These are phyloP conservation scores for Peromyscus maniculatus DNA, from an alignment of 2,113 vertebrate genomes.

Conservation along the genomic window DNA sequence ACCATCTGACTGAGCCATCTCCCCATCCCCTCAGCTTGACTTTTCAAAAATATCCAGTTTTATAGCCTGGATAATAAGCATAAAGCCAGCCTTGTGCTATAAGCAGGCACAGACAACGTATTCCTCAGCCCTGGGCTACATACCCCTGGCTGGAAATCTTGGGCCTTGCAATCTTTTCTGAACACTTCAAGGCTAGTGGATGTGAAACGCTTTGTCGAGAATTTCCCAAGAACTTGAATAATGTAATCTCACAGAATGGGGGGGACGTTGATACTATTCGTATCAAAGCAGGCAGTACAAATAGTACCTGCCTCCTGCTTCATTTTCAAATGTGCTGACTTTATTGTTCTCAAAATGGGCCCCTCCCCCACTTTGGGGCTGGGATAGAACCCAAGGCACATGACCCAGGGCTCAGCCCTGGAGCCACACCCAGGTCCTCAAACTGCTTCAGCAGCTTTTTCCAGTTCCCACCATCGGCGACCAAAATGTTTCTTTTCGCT, in stretches of 20 bases:
- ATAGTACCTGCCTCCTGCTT: background rate
- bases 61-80: background rate
- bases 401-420: too few relatives aligned
- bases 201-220: conserved; percentile 59
- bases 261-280: conserved; percentile 28
- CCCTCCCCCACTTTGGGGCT: background rate
- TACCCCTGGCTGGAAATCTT: background rate
- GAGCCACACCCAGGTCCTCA: background rate
- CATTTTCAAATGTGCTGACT: conserved; percentile 56
- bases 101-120: background rate
- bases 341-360: conserved; percentile 6
- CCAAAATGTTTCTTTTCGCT: background rate
- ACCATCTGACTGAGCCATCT: background rate
- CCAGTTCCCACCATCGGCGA: background rate
- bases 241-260: conserved; percentile 56
- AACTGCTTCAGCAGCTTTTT: background rate
- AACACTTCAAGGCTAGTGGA: background rate
- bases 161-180: conserved; percentile 62
- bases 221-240: conserved; percentile 64
- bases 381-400: background rate
- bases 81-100: background rate
- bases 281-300: background rate
- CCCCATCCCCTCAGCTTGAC: background rate
- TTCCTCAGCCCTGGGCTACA: background rate
- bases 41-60: background rate